Percentiles rank a stretch among this genome's conserved stretches.
These are phyloP conservation scores for Melanocharis versteri DNA, from an alignment of 2,113 vertebrate genomes.

Conservation along the genomic window DNA sequence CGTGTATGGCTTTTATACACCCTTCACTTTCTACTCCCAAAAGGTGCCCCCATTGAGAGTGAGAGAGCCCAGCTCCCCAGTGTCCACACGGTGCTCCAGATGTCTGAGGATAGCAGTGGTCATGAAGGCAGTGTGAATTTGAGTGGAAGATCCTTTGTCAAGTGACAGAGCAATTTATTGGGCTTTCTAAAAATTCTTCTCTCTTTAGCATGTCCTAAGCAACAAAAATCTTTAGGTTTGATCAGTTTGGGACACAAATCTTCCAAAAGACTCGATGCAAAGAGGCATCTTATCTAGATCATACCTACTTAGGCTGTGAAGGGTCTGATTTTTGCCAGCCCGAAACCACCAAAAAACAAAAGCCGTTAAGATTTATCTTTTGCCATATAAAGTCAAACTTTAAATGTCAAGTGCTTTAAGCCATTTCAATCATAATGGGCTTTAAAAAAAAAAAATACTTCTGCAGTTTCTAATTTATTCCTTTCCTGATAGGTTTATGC, in stretches of 20 bases:
- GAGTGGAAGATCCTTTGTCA: background rate
- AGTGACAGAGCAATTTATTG: background rate
- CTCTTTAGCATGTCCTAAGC: background rate
- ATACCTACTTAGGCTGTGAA: background rate
- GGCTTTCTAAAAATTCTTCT: background rate
- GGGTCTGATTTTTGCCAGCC: background rate
- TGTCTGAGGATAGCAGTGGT: background rate
- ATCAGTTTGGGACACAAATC: background rate
- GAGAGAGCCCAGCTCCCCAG: accelerated
- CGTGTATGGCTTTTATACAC: background rate
- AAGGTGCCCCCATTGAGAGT: accelerated
- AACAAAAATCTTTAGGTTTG: background rate
- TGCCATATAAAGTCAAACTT: conserved; percentile 19
- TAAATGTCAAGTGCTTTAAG: conserved; percentile 53
- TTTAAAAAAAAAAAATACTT: conserved; percentile 4
- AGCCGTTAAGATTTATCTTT: background rate
- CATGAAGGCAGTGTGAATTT: accelerated
- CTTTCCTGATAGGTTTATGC: conserved; percentile 10
- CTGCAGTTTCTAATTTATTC: conserved; percentile 28
- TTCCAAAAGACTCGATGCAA: background rate
- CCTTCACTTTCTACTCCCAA: background rate
- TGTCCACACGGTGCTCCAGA: accelerated
- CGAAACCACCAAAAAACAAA: background rate
- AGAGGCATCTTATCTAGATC: background rate
- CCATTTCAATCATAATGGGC: conserved; percentile 35